Base-by-base conservation (phyloP, 2,888 invertebrate genomes). In the Polietes domitor region DNA sequence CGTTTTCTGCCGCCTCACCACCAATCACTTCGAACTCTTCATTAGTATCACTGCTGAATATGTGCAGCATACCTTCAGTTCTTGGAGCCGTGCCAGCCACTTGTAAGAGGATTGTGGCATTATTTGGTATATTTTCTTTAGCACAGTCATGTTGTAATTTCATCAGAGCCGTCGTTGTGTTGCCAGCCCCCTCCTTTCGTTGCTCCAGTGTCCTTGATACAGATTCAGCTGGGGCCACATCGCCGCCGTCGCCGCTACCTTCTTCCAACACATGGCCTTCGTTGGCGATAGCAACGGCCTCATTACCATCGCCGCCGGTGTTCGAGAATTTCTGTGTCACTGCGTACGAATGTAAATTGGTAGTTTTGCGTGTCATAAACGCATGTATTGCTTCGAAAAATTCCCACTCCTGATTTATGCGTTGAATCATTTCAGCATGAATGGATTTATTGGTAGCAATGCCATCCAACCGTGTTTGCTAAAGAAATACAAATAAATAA, bases 291-390 rank as follows among this genome's bases (percentile, higher is more conserved):
- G 17, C 19, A 21, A 28, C 37, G 24, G 41, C 41, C n/a, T 68
- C 17, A 43, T 43, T 68, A 41, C 19, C 21, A 61, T 58, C 61
- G 5, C 73, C 72, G n/a, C 79, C 63, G 71, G 68, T 61, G 47
- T 73, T 73, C 6, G 7, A 17, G 73, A 68, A 19, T 76, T 77
- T 70, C 24, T 82, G 86, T 32, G 85, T 89, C 15, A 91, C 87
- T 0, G 91, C 91, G 55, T 91, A 91, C 68, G 91, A 92, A 79
- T 91, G 91, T 71, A 92, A 85, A 82, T 91, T 91, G 15, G 89
- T 89, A 10, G 91, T 89, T 73, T 90, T 90, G 19, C 89, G 89
- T n/a, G 89, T 89, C 91, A 91, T 91, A 37, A 89, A 92, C 2
- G 86, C 86, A 61, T 91, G 91, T 12, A 91, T 90, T 5, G 88